Evolutionary conservation across 92 coral and sea anemone genomes (phyloP).

Genomic region (Hydrozoanthus gracilis): DNA sequence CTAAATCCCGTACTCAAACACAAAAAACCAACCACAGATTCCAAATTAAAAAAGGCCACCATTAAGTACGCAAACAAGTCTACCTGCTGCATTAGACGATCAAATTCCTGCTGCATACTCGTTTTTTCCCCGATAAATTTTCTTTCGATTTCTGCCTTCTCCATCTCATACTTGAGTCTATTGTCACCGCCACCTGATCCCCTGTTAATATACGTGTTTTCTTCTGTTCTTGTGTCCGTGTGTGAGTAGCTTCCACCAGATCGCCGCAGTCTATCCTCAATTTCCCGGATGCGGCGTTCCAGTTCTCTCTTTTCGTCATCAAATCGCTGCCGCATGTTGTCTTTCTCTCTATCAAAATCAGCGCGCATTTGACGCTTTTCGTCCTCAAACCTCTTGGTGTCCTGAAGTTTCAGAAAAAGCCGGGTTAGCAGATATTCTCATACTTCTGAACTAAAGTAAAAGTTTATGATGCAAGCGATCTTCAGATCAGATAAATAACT

Average conservation of each 20-base stretch:
- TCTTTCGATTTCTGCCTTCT: slow-evolving; percentile 36
- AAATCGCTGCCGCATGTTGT: slow-evolving; percentile 19
- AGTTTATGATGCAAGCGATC: too few species aligned
- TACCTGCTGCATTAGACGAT: slow-evolving; percentile 35
- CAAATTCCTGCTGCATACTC: slow-evolving; percentile 35
- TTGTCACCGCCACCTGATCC: slow-evolving; percentile 6
- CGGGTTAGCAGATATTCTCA: neutral
- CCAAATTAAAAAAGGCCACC: neutral
- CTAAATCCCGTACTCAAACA: too few species aligned
- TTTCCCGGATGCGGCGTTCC: slow-evolving; percentile 34
- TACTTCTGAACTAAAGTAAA: too few species aligned
- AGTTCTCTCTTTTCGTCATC: slow-evolving; percentile 28
- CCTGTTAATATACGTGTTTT: neutral
- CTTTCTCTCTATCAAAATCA: slow-evolving; percentile 36
- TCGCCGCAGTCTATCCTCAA: slow-evolving; percentile 23
- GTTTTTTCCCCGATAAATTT: slow-evolving; percentile 24
- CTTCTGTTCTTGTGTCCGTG: slow-evolving; percentile 7
- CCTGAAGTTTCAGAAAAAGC: neutral
- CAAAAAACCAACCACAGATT: neutral
- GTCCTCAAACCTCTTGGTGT: slow-evolving; percentile 10
- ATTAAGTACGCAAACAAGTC: neutral
- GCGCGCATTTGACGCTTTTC: slow-evolving; percentile 26
- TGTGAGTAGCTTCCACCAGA: neutral
- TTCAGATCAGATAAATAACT: too few species aligned
- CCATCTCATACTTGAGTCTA: slow-evolving; percentile 37